A percentile compares a stretch with the other conserved stretches of the same genome.
These are phyloP conservation scores for Lagria hirta DNA, from an alignment of 2,888 invertebrate species.

Conservation along the genomic window DNA sequence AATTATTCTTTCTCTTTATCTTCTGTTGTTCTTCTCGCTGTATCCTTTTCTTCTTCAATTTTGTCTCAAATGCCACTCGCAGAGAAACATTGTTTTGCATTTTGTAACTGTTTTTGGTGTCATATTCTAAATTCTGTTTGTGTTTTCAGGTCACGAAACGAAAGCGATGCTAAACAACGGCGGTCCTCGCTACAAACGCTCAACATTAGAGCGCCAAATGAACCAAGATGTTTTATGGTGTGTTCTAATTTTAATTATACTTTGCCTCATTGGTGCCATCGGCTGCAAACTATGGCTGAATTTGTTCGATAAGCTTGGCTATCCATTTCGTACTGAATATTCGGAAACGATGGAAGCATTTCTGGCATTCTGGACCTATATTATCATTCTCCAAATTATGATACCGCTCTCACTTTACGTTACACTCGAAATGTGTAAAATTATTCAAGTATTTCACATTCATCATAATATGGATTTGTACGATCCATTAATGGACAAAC, in stretches of 20 bases:
- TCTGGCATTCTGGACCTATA: constrained; percentile 91
- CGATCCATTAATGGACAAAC: constrained; percentile 78
- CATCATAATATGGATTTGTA: constrained; percentile 86
- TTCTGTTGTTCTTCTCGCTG: too few species aligned
- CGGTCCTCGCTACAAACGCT: constrained; percentile 91
- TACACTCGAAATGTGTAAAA: constrained; percentile 93
- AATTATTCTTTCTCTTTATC: too few species aligned
- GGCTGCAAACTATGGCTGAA: constrained; percentile 87
- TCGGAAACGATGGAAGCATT: constrained; percentile 62
- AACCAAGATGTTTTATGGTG: constrained; percentile 97
- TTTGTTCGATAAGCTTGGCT: constrained; percentile 58
- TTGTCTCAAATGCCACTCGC: too few species aligned
- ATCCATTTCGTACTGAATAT: constrained; percentile 67
- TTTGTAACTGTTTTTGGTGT: neutral
- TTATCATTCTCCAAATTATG: constrained; percentile 92
- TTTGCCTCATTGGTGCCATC: constrained; percentile 89
- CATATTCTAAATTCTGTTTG: constrained; percentile 3
- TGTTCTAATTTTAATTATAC: constrained; percentile 83
- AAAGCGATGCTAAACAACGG: constrained; percentile 98
- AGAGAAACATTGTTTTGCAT: too few species aligned
- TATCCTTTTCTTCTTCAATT: too few species aligned
- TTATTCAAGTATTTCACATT: constrained; percentile 94
- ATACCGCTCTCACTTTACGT: constrained; percentile 96
- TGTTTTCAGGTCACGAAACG: constrained; percentile 81
- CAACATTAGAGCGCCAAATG: constrained; percentile 89